Percentiles rank a stretch among this genome's conserved stretches.
Conservation (phyloP, 2,113 vertebrate species). For the Ctenodactylus gundi region DNA sequence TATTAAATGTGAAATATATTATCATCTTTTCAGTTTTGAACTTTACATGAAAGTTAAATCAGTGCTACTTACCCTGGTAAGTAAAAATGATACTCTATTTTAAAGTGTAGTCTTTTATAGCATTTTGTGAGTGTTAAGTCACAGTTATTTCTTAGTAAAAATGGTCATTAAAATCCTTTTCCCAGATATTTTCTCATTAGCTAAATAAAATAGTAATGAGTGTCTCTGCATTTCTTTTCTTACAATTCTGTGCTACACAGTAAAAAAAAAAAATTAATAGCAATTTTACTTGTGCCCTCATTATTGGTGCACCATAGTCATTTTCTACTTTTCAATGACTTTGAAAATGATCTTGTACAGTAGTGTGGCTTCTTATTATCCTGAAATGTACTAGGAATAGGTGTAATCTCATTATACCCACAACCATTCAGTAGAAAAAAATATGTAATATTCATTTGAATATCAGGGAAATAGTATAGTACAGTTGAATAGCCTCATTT, state of each 20-base stretch:
- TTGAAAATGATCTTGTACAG: constrained; percentile 71
- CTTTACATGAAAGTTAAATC: neutral
- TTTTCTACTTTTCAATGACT: constrained; percentile 72
- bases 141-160: constrained; percentile 19
- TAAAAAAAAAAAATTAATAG: constrained; percentile 34
- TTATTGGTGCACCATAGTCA: constrained; percentile 44
- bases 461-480: constrained; percentile 66
- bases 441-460: constrained; percentile 75
- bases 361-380: constrained; percentile 57
- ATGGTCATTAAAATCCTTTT: neutral
- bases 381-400: constrained; percentile 53
- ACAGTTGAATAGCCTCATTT: constrained; percentile 76
- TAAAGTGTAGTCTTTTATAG: constrained; percentile 35
- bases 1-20: neutral
- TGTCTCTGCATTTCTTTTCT: constrained; percentile 13
- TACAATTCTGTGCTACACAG: neutral
- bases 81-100: constrained; percentile 26
- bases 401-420: constrained; percentile 76
- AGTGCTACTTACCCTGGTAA: constrained; percentile 4
- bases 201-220: neutral
- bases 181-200: constrained; percentile 54
- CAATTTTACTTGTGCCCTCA: constrained; percentile 37
- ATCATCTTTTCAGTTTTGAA: neutral
- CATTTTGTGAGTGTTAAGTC: constrained; percentile 31
- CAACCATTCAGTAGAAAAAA: constrained; percentile 57